These are phyloP conservation scores for Melieria crassipennis DNA, from an alignment of 2,888 invertebrate species.

Conservation along the genomic window DNA sequence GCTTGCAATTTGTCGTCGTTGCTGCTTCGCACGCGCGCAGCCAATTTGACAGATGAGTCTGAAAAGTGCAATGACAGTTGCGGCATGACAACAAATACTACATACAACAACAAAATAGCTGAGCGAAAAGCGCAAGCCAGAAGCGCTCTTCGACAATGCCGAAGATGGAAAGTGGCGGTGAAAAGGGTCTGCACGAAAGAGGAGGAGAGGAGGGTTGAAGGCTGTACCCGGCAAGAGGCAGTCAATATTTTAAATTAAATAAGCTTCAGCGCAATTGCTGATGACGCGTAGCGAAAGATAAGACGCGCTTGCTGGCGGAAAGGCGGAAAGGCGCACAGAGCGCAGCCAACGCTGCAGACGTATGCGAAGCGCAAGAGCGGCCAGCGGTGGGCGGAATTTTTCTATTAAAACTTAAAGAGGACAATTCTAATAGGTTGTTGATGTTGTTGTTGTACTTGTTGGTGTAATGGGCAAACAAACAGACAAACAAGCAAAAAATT, in stretches of 20 bases:
- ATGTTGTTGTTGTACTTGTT: conserved; percentile 18
- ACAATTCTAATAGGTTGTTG: conserved; percentile 23
- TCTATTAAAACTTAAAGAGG: conserved; percentile 37
- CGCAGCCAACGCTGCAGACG: not conserved
- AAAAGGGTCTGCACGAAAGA: not conserved
- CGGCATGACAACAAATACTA: not conserved
- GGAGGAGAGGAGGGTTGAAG: not conserved
- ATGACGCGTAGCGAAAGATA: not conserved
- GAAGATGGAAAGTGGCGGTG: not conserved
- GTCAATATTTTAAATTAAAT: conserved; percentile 39
- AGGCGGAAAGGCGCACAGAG: not conserved
- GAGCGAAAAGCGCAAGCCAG: conserved; percentile 9
- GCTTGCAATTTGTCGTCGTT: not conserved
- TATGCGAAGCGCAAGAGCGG: not conserved
- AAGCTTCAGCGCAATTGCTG: conserved; percentile 8
- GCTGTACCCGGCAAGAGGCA: not conserved
- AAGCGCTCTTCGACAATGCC: not conserved
- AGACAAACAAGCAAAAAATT: conserved; percentile 15
- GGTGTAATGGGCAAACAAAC: conserved; percentile 16
- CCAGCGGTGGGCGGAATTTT: not conserved
- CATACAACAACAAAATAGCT: not conserved
- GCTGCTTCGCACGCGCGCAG: conserved; percentile 11
- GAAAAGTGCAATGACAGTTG: conserved; percentile 8
- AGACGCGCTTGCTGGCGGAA: not conserved
- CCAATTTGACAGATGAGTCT: conserved; percentile 26